Conservation (phyloP, 2,113 vertebrate species). For the Anser brachyrhynchus region DNA sequence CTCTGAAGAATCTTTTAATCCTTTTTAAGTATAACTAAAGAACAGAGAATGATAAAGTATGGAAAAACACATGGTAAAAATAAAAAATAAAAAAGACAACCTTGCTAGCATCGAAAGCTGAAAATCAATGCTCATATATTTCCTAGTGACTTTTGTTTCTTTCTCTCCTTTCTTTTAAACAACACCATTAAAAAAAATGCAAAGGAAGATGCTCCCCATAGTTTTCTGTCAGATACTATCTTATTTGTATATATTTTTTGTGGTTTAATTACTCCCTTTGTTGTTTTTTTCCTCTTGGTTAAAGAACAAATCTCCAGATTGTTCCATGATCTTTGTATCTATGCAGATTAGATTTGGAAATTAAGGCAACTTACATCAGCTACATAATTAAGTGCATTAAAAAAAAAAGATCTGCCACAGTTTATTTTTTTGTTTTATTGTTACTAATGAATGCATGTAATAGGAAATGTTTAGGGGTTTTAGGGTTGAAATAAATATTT, state of each 20-base stretch:
- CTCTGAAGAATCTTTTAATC: neutral
- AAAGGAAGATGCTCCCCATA: slow-evolving; percentile 56
- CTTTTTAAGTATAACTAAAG: neutral
- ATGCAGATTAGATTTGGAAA: slow-evolving; percentile 66
- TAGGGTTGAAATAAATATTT: slow-evolving; percentile 29
- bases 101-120: neutral
- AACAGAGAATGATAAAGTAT: neutral
- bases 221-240: slow-evolving; percentile 76
- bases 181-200: slow-evolving; percentile 4
- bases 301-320: slow-evolving; percentile 63
- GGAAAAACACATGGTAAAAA: neutral
- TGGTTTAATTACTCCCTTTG: slow-evolving; percentile 75
- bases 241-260: slow-evolving; percentile 75
- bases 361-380: slow-evolving; percentile 46
- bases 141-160: slow-evolving; percentile 34
- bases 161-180: slow-evolving; percentile 55
- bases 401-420: slow-evolving; percentile 11
- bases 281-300: slow-evolving; percentile 24
- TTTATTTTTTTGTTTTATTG: neutral
- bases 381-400: slow-evolving; percentile 67
- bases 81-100: neutral
- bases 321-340: slow-evolving; percentile 71
- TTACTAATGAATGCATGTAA: neutral
- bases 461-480: neutral
- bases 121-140: neutral